Conservation (phyloP, 2,797 vertebrate genomes). For the Crenuchus spilurus region DNA sequence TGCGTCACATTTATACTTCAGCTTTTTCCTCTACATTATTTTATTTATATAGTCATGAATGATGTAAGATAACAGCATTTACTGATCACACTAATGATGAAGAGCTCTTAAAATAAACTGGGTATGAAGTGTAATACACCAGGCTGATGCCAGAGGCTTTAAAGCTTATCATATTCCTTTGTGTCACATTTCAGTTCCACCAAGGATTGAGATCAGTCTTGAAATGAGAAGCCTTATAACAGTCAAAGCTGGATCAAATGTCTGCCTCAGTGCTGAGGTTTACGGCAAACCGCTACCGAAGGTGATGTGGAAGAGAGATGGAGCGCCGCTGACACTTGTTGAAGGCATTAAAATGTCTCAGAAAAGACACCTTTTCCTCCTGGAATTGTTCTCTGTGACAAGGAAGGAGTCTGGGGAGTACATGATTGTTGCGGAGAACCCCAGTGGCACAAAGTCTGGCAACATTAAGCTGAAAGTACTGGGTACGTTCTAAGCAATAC, state of each 20-base stretch:
- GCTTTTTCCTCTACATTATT: too few relatives aligned
- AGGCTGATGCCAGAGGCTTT: neutral
- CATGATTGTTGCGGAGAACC: constrained; percentile 91
- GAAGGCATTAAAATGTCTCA: constrained; percentile 92
- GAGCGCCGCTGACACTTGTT: constrained; percentile 76
- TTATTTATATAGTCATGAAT: too few relatives aligned
- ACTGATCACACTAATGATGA: too few relatives aligned
- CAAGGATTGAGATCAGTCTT: constrained; percentile 90
- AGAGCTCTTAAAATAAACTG: too few relatives aligned
- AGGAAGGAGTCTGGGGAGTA: constrained; percentile 97
- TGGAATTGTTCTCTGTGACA: constrained; percentile 92
- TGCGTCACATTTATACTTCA: too few relatives aligned
- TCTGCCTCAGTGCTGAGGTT: constrained; percentile 89
- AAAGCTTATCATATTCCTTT: constrained; percentile 17
- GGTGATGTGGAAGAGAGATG: constrained; percentile 91
- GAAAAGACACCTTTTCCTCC: constrained; percentile 85
- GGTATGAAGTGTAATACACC: too few relatives aligned
- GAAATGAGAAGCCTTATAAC: constrained; percentile 92
- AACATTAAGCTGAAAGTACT: constrained; percentile 90
- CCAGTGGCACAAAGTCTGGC: constrained; percentile 90
- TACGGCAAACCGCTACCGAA: constrained; percentile 94
- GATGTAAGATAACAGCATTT: too few relatives aligned
- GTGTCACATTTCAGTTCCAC: constrained; percentile 83
- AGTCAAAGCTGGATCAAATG: constrained; percentile 93
- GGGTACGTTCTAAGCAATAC: constrained; percentile 67